Conservation (phyloP, 2,888 invertebrate species). For the Ectemnius lituratus region DNA sequence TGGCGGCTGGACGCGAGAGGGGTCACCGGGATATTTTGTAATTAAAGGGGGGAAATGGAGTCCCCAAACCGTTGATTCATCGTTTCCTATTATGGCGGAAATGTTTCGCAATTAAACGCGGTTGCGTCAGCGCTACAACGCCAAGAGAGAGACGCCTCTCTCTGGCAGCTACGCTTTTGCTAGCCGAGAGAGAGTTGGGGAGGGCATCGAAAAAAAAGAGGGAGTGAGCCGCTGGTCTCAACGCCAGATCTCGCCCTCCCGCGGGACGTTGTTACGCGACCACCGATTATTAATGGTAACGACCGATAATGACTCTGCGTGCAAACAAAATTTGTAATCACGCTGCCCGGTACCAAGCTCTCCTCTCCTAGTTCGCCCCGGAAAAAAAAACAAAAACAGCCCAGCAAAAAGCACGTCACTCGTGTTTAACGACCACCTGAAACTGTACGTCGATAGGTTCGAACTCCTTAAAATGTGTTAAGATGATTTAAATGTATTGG, state of each 20-base stretch:
- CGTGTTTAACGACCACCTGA: not conserved
- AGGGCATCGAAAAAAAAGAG: not conserved
- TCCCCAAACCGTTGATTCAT: slow-evolving; percentile 60
- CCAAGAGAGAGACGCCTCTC: slow-evolving; percentile 5
- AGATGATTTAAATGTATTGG: no score
- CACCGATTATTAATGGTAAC: slow-evolving; percentile 49
- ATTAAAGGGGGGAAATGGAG: slow-evolving; percentile 62
- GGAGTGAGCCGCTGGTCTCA: slow-evolving; percentile 13
- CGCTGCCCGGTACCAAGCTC: not conserved
- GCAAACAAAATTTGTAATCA: slow-evolving; percentile 30
- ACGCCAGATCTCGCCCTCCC: slow-evolving; percentile 13
- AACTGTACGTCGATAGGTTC: not conserved
- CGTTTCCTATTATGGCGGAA: slow-evolving; percentile 56
- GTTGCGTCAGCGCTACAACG: slow-evolving; percentile 55
- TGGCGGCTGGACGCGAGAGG: slow-evolving; percentile 1
- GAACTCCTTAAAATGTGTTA: no score
- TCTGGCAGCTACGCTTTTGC: no score
- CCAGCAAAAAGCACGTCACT: not conserved
- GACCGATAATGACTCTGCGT: slow-evolving; percentile 50
- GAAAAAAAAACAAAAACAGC: not conserved
- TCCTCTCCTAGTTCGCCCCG: not conserved
- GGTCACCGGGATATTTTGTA: slow-evolving; percentile 57
- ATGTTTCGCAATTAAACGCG: slow-evolving; percentile 63
- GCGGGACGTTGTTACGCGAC: slow-evolving; percentile 41
- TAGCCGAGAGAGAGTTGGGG: slow-evolving; percentile 18